Conservation (phyloP, 1,140 invertebrate species). For the Drosophila bipectinata region DNA sequence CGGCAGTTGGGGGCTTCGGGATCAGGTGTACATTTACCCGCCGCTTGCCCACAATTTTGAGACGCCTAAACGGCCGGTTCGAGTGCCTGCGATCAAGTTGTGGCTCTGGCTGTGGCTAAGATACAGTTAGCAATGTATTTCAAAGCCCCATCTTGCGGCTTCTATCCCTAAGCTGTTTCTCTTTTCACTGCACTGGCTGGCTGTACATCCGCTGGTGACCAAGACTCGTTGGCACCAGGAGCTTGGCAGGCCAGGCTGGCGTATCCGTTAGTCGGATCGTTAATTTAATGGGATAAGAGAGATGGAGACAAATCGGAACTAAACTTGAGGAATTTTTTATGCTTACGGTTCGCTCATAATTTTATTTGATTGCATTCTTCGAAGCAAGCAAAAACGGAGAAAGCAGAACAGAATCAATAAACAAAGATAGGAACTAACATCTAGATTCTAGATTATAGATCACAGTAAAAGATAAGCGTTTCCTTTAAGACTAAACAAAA, state of each 20-base stretch:
- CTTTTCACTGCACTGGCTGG: constrained; percentile 22
- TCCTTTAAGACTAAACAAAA: too few relatives aligned
- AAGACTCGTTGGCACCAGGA: constrained; percentile 52
- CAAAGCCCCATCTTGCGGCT: constrained; percentile 40
- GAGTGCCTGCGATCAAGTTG: constrained; percentile 31
- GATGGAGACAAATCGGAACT: constrained; percentile 34
- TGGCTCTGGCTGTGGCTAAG: constrained; percentile 31
- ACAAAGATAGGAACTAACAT: not conserved
- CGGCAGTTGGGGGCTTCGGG: constrained; percentile 32
- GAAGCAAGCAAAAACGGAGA: not conserved
- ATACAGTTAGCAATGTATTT: constrained; percentile 55
- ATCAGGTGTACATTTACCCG: constrained; percentile 54
- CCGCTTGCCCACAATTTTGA: constrained; percentile 36
- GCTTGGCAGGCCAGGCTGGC: constrained; percentile 7
- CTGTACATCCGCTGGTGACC: constrained; percentile 44
- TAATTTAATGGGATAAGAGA: constrained; percentile 19
- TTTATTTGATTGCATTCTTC: constrained; percentile 6
- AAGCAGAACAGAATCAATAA: not conserved
- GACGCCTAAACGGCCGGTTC: constrained; percentile 39
- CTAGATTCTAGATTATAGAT: too few relatives aligned
- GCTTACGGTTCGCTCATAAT: constrained; percentile 6
- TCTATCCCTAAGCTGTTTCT: constrained; percentile 46
- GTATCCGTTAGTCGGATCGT: constrained; percentile 46
- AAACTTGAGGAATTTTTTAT: constrained; percentile 28
- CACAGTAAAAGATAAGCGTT: too few relatives aligned